phyloP scores from a whole-genome alignment of 2,797 vertebrate species.

The Alosa sapidissima region DNA sequence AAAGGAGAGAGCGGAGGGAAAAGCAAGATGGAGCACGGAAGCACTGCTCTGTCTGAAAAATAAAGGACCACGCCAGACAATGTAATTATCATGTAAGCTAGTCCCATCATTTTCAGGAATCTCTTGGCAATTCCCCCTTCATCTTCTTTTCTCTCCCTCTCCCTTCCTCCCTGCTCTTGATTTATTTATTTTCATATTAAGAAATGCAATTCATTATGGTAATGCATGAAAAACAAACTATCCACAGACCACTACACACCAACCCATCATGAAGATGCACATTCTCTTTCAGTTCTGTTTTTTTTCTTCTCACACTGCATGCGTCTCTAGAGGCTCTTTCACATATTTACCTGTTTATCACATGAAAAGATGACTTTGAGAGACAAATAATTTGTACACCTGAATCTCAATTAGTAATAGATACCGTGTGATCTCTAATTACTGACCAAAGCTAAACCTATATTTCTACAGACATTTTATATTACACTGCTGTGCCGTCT shows the following conservation, averaged over 20 bases:
- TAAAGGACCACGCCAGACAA: slow-evolving; percentile 46
- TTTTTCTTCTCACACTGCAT: slow-evolving; percentile 3
- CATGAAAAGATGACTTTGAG: not conserved
- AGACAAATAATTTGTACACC: not conserved
- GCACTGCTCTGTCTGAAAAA: slow-evolving; percentile 51
- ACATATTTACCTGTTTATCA: slow-evolving; percentile 6
- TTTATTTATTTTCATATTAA: slow-evolving; percentile 26
- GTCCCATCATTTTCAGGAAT: slow-evolving; percentile 52
- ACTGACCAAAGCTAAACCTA: not conserved
- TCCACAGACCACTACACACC: slow-evolving; percentile 16
- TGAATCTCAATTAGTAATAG: not conserved
- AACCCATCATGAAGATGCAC: slow-evolving; percentile 14
- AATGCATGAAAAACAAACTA: slow-evolving; percentile 21
- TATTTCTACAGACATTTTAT: not conserved
- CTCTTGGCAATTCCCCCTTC: slow-evolving; percentile 31
- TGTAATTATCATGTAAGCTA: slow-evolving; percentile 58
- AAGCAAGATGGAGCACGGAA: slow-evolving; percentile 52
- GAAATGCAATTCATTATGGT: slow-evolving; percentile 24
- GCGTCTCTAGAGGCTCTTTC: not conserved
- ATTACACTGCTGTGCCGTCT: not conserved
- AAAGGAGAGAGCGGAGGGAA: slow-evolving; percentile 43
- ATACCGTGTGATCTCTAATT: not conserved
- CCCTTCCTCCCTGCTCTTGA: not conserved
- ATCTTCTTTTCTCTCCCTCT: not conserved
- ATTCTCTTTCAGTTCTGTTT: slow-evolving; percentile 34